A percentile compares a stretch with the other conserved stretches of the same genome.
phyloP scores from a whole-genome alignment of 2,113 vertebrate genomes.

The Tretioscincus oriximinensis region DNA sequence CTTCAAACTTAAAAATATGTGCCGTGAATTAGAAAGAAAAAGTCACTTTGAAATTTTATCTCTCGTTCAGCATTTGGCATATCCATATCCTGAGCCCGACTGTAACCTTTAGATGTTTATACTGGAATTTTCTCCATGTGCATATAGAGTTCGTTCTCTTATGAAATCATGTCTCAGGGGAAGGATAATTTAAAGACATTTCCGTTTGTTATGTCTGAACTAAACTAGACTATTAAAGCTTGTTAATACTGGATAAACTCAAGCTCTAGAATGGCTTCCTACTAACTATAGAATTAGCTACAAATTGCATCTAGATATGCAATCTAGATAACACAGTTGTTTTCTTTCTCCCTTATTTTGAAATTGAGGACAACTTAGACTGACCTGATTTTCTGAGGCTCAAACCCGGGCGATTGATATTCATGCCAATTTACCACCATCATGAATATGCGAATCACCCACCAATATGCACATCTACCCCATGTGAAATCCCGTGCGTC shows the following conservation, averaged over 20 bases:
- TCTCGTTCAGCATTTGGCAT: conserved; percentile 64
- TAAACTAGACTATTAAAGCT: conserved; percentile 74
- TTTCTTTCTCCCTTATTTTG: not conserved
- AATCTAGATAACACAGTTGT: conserved; percentile 6
- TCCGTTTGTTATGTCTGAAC: conserved; percentile 82
- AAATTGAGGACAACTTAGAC: not conserved
- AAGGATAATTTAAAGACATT: conserved; percentile 80
- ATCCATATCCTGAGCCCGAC: conserved; percentile 67
- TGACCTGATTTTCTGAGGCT: too few species aligned
- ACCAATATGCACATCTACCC: too few species aligned
- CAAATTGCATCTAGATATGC: conserved; percentile 69
- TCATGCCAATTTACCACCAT: too few species aligned
- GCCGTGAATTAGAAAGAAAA: conserved; percentile 69
- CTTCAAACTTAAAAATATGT: conserved; percentile 61
- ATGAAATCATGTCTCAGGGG: conserved; percentile 80
- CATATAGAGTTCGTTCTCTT: conserved; percentile 80
- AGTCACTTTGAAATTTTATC: conserved; percentile 77
- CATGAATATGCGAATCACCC: too few species aligned
- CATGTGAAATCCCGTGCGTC: too few species aligned
- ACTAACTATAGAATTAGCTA: conserved; percentile 72
- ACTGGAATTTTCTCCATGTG: conserved; percentile 75
- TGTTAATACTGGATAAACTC: conserved; percentile 77
- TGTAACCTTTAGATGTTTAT: conserved; percentile 80
- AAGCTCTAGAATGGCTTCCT: conserved; percentile 73
- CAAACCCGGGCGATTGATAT: too few species aligned